Percentiles rank a stretch among this genome's conserved stretches.
These are phyloP conservation scores for Cirrhinus mrigala DNA, from an alignment of 2,797 vertebrate species.

Conservation along the genomic window DNA sequence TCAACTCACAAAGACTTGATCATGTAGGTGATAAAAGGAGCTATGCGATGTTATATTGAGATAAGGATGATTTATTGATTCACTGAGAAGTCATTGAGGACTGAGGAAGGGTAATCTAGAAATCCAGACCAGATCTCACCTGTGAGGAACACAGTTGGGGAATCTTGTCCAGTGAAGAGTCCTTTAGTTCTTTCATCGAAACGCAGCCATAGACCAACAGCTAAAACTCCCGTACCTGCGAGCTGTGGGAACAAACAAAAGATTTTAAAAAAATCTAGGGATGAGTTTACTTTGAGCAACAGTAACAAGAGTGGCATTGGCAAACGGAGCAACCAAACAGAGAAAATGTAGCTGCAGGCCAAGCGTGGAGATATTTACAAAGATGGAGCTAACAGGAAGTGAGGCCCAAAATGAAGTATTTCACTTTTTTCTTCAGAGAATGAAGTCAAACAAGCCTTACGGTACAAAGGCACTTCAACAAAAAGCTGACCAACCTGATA, in stretches of 20 bases:
- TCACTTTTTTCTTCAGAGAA: constrained; percentile 7
- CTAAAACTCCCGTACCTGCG: constrained; percentile 89
- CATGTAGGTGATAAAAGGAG: not conserved
- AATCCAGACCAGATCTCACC: constrained; percentile 73
- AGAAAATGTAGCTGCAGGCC: not conserved
- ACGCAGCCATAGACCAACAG: constrained; percentile 92
- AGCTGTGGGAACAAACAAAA: constrained; percentile 76
- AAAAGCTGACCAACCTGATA: constrained; percentile 15
- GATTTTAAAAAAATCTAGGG: constrained; percentile 22
- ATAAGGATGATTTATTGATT: not conserved
- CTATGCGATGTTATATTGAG: accelerated
- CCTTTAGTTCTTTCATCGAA: constrained; percentile 88
- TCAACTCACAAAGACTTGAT: not conserved
- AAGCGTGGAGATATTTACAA: not conserved
- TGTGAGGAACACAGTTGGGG: constrained; percentile 85
- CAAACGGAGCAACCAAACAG: not conserved
- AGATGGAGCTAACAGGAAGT: not conserved
- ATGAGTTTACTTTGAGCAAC: constrained; percentile 22
- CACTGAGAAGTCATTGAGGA: not conserved
- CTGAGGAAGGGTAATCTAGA: not conserved
- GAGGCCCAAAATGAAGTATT: not conserved
- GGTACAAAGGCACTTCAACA: not conserved
- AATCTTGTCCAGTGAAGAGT: constrained; percentile 81
- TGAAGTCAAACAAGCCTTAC: constrained; percentile 25
- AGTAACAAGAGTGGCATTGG: not conserved